phyloP scores from a whole-genome alignment of 2,113 vertebrate genomes.

The Brachyhypopomus gauderio region DNA sequence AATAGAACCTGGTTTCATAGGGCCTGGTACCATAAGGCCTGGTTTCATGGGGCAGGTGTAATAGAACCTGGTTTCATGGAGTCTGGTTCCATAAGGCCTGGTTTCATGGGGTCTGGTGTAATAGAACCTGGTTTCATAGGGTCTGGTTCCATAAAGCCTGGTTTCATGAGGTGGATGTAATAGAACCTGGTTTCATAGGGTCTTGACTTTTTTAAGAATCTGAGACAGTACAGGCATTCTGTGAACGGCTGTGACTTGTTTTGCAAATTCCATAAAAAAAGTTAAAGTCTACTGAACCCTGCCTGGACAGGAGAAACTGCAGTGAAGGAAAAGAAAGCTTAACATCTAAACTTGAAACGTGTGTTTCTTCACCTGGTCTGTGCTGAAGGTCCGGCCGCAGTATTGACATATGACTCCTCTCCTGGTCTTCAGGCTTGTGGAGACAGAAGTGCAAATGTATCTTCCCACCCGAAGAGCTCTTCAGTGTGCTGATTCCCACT shows the following conservation, averaged over 20 bases:
- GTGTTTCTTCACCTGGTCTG: slow-evolving; percentile 50
- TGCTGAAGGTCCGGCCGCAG: background rate
- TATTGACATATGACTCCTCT: slow-evolving; percentile 22
- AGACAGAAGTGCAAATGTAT: slow-evolving; percentile 1
- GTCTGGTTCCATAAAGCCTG: too few species aligned
- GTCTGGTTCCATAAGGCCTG: too few species aligned
- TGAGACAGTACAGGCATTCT: slow-evolving; percentile 1
- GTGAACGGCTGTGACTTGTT: slow-evolving; percentile 39
- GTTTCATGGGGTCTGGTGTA: too few species aligned
- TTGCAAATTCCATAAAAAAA: slow-evolving; percentile 61
- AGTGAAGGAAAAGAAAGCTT: slow-evolving; percentile 28
- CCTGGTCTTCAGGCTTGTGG: slow-evolving; percentile 14
- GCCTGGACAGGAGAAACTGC: background rate
- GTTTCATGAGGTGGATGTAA: too few species aligned
- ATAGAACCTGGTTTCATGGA: too few species aligned
- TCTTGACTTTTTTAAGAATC: too few species aligned
- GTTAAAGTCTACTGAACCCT: slow-evolving; percentile 63
- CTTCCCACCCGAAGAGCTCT: slow-evolving; percentile 9
- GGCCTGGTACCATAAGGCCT: too few species aligned
- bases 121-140: too few species aligned
- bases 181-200: too few species aligned
- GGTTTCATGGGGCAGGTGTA: too few species aligned
- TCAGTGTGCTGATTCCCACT: background rate
- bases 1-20: too few species aligned
- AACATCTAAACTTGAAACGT: slow-evolving; percentile 49